Percentiles rank a stretch among this genome's conserved stretches.
phyloP scores from a whole-genome alignment of 2,797 vertebrate species.

The Argentina silus region DNA sequence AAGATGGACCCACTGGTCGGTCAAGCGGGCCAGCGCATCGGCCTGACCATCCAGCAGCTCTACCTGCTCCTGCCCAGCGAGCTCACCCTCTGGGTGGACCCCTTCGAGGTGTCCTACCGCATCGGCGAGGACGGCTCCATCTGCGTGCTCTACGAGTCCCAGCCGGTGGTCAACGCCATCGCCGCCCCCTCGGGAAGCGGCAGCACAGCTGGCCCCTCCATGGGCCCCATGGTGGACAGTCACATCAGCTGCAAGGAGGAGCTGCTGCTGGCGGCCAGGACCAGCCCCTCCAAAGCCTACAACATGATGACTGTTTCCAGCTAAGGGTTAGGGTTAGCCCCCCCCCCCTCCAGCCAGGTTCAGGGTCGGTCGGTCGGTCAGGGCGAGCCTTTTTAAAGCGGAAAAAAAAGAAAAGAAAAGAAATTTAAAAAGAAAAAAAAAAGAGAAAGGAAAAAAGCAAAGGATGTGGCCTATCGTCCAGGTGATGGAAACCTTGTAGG shows the following conservation, averaged over 20 bases:
- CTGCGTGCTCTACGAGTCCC: constrained; percentile 95
- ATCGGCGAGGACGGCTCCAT: constrained; percentile 97
- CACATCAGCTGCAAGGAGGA: constrained; percentile 99
- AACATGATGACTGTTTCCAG: constrained; percentile 99
- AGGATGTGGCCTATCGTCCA: constrained; percentile 88
- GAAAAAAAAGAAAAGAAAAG: constrained; percentile 70
- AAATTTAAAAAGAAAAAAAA: constrained; percentile 70
- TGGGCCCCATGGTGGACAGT: constrained; percentile 88
- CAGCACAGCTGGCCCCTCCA: constrained; percentile 14
- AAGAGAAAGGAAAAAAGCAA: constrained; percentile 60
- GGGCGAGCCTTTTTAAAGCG: constrained; percentile 71
- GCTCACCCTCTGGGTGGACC: constrained; percentile 98
- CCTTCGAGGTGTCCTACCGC: constrained; percentile 96
- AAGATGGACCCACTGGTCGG: constrained; percentile 97
- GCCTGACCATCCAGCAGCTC: constrained; percentile 94
- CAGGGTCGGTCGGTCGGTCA: constrained; percentile 66
- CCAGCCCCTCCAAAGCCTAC: constrained; percentile 96
- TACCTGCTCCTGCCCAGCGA: constrained; percentile 94
- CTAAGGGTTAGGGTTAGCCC: constrained; percentile 72
- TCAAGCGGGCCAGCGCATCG: constrained; percentile 91
- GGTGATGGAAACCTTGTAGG: constrained; percentile 87
- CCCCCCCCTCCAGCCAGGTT: constrained; percentile 50
- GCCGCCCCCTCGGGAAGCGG: constrained; percentile 33
- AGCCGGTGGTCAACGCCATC: constrained; percentile 65
- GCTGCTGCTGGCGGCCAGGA: constrained; percentile 90